phyloP scores from a whole-genome alignment of 2,888 invertebrate species.

The Malacosoma neustria region DNA sequence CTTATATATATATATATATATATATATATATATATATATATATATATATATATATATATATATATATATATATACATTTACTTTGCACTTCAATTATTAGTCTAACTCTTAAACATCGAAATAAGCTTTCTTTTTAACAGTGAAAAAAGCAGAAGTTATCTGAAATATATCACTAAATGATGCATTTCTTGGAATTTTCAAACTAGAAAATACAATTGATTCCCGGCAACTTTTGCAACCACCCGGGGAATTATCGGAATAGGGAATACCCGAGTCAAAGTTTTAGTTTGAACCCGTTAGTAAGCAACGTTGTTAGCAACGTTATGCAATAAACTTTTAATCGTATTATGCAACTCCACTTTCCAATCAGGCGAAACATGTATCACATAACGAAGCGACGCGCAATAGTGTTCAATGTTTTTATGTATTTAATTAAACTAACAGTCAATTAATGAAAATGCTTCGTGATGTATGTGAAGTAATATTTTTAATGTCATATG shows the following conservation, averaged over 20 bases:
- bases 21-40: too few species aligned
- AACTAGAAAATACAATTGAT: too few species aligned
- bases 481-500: not conserved
- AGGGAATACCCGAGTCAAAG: constrained; percentile 23
- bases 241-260: not conserved
- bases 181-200: too few species aligned
- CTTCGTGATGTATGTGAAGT: not conserved
- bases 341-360: constrained; percentile 40
- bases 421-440: not conserved
- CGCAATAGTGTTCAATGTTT: not conserved
- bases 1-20: too few species aligned
- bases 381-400: constrained; percentile 1
- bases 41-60: too few species aligned
- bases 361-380: constrained; percentile 35
- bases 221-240: too few species aligned
- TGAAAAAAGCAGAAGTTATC: too few species aligned
- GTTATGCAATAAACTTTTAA: constrained; percentile 53
- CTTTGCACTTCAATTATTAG: too few species aligned
- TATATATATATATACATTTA: too few species aligned
- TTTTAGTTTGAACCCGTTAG: constrained; percentile 22
- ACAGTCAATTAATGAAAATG: not conserved
- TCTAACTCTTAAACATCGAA: too few species aligned
- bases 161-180: too few species aligned
- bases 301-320: constrained; percentile 32
- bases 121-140: too few species aligned